phyloP scores from a whole-genome alignment of 2,888 invertebrate genomes.

The Tiliacea citrago region DNA sequence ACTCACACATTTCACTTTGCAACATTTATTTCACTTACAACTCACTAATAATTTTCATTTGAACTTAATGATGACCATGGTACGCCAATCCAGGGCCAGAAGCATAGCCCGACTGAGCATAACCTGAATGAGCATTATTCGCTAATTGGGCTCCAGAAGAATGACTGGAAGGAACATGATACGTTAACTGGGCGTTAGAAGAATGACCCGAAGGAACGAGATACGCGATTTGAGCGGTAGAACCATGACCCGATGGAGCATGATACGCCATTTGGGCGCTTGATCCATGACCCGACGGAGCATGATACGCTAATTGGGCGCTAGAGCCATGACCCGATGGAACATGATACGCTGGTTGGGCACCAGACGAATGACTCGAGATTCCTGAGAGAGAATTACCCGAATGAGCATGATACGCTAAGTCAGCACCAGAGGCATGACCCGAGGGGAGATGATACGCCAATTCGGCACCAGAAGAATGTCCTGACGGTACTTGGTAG shows the following conservation, averaged over 20 bases:
- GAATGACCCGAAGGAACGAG: slow-evolving; percentile 3
- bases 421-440: slow-evolving; percentile 11
- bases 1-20: slow-evolving; percentile 6
- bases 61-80: slow-evolving; percentile 19
- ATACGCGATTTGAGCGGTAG: slow-evolving; percentile 13
- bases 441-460: slow-evolving; percentile 46
- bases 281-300: neutral
- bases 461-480: slow-evolving; percentile 35
- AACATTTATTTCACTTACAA: slow-evolving; percentile 16
- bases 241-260: neutral
- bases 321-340: neutral
- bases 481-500: slow-evolving; percentile 31
- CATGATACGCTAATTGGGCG: neutral
- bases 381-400: neutral
- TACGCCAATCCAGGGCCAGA: slow-evolving; percentile 15
- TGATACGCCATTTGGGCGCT: slow-evolving; percentile 21
- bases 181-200: neutral
- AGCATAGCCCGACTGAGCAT: slow-evolving; percentile 22
- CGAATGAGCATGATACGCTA: slow-evolving; percentile 1
- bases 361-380: neutral
- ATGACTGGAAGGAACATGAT: slow-evolving; percentile 19
- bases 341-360: slow-evolving; percentile 1
- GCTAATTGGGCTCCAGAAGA: slow-evolving; percentile 12
- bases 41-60: neutral
- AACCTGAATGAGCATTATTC: slow-evolving; percentile 19